Conservation (phyloP, 37 sponge, comb jelly and placozoan species). For the Chondrilla cf. caribensis region DNA sequence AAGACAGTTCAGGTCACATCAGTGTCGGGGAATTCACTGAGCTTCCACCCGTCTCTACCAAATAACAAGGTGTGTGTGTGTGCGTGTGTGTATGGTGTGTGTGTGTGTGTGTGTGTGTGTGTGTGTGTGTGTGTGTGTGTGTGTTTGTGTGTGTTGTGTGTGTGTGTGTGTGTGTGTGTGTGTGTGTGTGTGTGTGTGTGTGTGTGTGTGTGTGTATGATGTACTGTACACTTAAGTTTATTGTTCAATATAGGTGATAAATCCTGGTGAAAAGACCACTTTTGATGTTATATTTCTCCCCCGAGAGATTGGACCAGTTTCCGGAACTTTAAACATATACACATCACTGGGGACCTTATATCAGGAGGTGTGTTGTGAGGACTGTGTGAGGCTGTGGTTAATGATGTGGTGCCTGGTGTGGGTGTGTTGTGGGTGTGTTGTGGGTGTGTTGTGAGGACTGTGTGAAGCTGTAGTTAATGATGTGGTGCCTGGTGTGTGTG, state of each 20-base stretch:
- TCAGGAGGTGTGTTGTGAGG: conserved; percentile 61
- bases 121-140: conserved; percentile 15
- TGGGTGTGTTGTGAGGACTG: no score
- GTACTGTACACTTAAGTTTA: no score
- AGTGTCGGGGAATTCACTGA: conserved; percentile 72
- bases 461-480: no score
- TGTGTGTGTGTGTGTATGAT: no score
- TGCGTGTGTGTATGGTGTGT: not conserved
- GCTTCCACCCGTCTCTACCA: conserved; percentile 82
- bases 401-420: no score
- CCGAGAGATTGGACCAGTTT: conserved; percentile 38
- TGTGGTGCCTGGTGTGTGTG: no score
- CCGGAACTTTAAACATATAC: conserved; percentile 58
- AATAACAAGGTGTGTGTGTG: conserved; percentile 52
- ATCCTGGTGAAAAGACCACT: conserved; percentile 37
- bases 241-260: conserved; percentile 1
- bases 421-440: conserved; percentile 8
- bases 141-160: no score
- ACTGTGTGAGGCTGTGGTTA: no score
- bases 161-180: not conserved
- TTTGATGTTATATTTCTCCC: conserved; percentile 84
- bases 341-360: conserved; percentile 67
- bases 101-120: not conserved
- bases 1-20: conserved; percentile 71
- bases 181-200: not conserved